phyloP scores from a whole-genome alignment of 2,113 vertebrate species.

The Apteryx mantelli region DNA sequence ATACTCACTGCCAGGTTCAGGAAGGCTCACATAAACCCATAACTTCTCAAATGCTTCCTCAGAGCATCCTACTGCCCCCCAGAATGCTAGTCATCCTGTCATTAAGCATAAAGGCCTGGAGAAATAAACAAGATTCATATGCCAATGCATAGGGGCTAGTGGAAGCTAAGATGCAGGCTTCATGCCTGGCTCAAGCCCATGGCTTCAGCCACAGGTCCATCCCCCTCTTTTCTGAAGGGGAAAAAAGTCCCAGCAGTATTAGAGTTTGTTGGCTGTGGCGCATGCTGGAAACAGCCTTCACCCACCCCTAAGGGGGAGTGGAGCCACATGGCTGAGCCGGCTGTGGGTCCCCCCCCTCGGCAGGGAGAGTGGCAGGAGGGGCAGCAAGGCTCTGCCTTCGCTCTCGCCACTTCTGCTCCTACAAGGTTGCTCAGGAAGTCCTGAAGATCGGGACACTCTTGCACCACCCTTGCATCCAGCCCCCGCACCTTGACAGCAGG shows the following conservation, averaged over 20 bases:
- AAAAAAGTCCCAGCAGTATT: background rate
- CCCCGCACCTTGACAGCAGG: fast-evolving
- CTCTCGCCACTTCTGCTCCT: background rate
- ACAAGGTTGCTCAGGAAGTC: background rate
- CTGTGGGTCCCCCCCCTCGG: background rate
- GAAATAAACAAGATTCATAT: background rate
- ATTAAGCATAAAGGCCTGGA: background rate
- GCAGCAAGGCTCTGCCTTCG: background rate
- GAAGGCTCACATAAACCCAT: background rate
- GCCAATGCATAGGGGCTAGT: background rate
- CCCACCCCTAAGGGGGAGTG: too few species aligned
- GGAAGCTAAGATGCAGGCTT: background rate
- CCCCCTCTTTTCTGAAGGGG: background rate
- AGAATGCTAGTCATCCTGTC: background rate
- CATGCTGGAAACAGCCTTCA: background rate
- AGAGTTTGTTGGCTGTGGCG: background rate
- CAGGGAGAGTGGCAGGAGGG: too few species aligned
- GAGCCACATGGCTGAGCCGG: background rate
- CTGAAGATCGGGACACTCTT: background rate
- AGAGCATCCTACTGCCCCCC: background rate
- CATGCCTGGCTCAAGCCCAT: background rate
- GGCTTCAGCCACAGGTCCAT: background rate
- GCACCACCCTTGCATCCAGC: background rate
- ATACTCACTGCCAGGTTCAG: background rate
- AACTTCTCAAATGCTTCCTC: background rate